A percentile compares a stretch with the other conserved stretches of the same genome.
These are phyloP conservation scores for Struthio camelus DNA, from an alignment of 2,113 vertebrate species.

Conservation along the genomic window DNA sequence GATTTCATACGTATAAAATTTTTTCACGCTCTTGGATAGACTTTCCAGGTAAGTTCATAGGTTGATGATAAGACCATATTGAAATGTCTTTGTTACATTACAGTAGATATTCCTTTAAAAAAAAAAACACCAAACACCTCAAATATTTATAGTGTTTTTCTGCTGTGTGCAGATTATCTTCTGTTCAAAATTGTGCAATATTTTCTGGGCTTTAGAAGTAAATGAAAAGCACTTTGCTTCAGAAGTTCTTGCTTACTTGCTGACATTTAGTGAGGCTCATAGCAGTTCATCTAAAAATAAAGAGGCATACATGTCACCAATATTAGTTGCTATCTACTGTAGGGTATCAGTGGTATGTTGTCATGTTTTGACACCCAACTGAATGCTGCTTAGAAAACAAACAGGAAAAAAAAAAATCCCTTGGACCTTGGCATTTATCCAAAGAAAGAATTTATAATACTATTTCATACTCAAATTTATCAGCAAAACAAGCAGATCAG, in stretches of 20 bases:
- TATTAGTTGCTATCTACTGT: background rate
- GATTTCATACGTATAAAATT: background rate
- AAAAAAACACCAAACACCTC: background rate
- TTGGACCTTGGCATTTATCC: background rate
- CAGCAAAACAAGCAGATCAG: background rate
- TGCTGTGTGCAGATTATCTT: background rate
- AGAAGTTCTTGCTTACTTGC: background rate
- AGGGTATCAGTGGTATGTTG: background rate
- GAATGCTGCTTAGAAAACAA: background rate
- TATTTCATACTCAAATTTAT: background rate
- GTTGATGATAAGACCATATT: background rate
- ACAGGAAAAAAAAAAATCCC: background rate
- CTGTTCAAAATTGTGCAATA: background rate
- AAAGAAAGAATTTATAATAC: background rate
- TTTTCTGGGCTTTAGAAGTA: background rate
- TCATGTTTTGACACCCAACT: background rate
- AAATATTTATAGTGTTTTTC: background rate
- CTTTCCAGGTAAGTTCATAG: background rate
- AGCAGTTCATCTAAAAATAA: background rate
- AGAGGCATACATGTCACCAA: rapidly evolving
- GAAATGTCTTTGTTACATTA: background rate
- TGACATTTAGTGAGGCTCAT: background rate
- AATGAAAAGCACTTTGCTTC: background rate
- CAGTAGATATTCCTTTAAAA: background rate
- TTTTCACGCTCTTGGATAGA: background rate